Conservation (phyloP, 35 echinoderm and acorn worm species). For the Hemicentrotus pulcherrimus region DNA sequence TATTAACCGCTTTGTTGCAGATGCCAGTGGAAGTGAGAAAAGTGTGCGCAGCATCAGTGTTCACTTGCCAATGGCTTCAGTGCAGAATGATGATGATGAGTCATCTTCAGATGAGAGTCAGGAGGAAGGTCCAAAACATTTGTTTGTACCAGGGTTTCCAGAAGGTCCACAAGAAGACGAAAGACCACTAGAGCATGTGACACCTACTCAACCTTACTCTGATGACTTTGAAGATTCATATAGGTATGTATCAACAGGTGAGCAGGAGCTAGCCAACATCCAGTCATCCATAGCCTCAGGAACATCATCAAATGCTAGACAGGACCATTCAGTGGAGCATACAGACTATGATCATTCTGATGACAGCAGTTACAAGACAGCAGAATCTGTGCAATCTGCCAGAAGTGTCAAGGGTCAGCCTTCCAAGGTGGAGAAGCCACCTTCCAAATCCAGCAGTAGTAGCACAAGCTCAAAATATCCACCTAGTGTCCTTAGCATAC, state of each 20-base stretch:
- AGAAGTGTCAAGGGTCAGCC: not conserved
- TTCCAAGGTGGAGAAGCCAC: not conserved
- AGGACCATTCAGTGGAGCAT: not conserved
- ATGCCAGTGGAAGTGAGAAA: constrained; percentile 71
- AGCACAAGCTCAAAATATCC: constrained; percentile 30
- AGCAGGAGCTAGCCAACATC: constrained; percentile 54
- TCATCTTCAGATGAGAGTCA: constrained; percentile 32
- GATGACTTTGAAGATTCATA: constrained; percentile 60
- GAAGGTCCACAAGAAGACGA: constrained; percentile 10
- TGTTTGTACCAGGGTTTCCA: constrained; percentile 59
- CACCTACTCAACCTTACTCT: constrained; percentile 29
- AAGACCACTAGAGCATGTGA: not conserved
- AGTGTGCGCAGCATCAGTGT: constrained; percentile 72
- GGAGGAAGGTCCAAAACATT: constrained; percentile 29
- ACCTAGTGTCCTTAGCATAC: constrained; percentile 34
- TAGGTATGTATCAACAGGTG: constrained; percentile 48
- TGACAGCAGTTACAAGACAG: constrained; percentile 6
- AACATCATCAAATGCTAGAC: not conserved
- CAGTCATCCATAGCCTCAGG: constrained; percentile 6
- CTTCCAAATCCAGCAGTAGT: not conserved
- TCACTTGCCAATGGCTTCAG: constrained; percentile 62
- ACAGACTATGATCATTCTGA: constrained; percentile 51
- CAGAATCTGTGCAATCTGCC: constrained; percentile 5
- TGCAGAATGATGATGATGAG: constrained; percentile 21
- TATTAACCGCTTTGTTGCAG: constrained; percentile 50